Base-by-base conservation (phyloP, 2,888 invertebrate genomes). In the Agonopterix heracliana region DNA sequence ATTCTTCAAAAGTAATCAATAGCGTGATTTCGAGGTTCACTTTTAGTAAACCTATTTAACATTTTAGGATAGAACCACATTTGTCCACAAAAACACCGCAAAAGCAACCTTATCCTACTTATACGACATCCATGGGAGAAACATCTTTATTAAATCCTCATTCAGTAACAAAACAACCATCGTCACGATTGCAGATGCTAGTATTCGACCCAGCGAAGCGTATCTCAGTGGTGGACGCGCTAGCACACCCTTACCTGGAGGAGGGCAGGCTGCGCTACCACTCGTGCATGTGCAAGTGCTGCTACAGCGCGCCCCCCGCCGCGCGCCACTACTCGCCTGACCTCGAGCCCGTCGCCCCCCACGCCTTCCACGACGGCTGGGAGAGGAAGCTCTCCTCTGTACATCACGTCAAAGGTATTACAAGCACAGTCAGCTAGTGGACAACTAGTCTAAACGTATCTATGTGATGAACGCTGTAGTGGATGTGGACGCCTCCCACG, bases 231-330 rank as follows among this genome's bases (percentile, higher is more conserved):
- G 94, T 95, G 52, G 97, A 98, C 78, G 99, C 99, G 35, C 90
- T 99, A 61, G 95, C 96, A 49, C 99, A 99, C 90, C 98, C 98
- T 7, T 99, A 99, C 89, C 90, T 99, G 60, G 98, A 98, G 76
- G 99, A 99, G 81, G 99, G 99, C 34, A 93, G 99, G 60, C 92
- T 99, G 71, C 93, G 99, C 71, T 99, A 98, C 90, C 99, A 99
- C 90, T 99, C 98, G 56, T 99, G 99, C 86, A 99, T 99, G 99
- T 99, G 99, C 91, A 95, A 95, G 78, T 99, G 99, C 75, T 99
- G 99, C 89, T 96, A 95, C 83, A 78, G 76, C 63, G 78, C 81
- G 47, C 86, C 86, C 50, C 81, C 83, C 34, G 82, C 87, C 57
- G 85, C 87, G 4, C 90, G 98, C 51, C 97, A 97, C 82, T 98